Evolutionary conservation across 2,113 vertebrate genomes (phyloP), one percentile per base, ranked within the genome.

Genomic region (Hirundichthys speculiger): DNA sequence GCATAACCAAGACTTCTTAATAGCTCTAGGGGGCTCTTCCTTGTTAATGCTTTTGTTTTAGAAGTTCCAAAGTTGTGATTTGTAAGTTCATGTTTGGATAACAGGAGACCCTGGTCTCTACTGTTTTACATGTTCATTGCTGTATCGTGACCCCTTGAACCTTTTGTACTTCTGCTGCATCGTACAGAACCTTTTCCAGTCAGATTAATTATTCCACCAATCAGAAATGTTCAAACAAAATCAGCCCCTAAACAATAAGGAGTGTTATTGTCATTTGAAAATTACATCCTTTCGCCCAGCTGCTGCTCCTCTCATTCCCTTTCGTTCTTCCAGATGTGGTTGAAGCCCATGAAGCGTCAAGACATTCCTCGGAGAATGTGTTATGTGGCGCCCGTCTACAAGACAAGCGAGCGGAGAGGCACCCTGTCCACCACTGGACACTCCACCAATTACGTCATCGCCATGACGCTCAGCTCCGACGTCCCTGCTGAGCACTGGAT

Each of bases 381-480:
- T 55, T 95, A 96, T 7, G 2, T 94, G 15, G 90, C 85, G 11
- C 95, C 94, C 0, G 56, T 96, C 61, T 97, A 96, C 73, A 96
- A 98, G 83, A 97, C 95, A 9, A 94, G 94, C 0, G 94, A 98
- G 84, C 90, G 96, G 27, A 90, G 95, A 15, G 95, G 95, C 4
- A 92, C 92, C 0, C 73, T 97, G 43, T 97, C 96, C 49, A 95
- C 96, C 22, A 96, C 94, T 0, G 95, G 95, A 4, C 95, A 96
- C 41, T 97, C 95, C 51, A 98, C 94, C 18, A 98, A 96, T 47
- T 96, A 94, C 0, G 94, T 96, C 42, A 92, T 95, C 0, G 87
- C 94, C 27, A 92, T 95, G 93, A 92, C 87, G 5, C 93, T 98
- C 5, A 91, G 92, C 70, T 92, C 95, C 0, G 85, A 93, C 13